Percentiles rank a stretch among this genome's conserved stretches.
Conservation (phyloP, 1,140 invertebrate genomes). For the Kradibia gibbosae region DNA sequence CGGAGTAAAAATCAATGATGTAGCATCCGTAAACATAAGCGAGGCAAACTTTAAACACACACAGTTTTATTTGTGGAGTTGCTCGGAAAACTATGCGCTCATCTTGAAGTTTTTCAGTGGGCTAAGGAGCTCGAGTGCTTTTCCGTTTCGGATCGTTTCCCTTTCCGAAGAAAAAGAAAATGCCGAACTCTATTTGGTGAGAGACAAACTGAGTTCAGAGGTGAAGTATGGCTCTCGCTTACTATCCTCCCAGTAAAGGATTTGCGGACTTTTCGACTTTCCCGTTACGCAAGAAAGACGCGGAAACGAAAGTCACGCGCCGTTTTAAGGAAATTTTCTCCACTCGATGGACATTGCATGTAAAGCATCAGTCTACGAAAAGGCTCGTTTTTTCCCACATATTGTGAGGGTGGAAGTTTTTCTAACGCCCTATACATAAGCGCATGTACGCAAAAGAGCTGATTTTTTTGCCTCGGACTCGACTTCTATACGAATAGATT, state of each 20-base stretch:
- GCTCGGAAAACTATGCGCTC: not conserved
- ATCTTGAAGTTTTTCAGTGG: not conserved
- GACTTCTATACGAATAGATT: too few species aligned
- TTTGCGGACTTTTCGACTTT: slow-evolving; percentile 12
- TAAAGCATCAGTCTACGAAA: not conserved
- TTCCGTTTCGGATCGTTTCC: not conserved
- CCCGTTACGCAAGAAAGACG: slow-evolving; percentile 42
- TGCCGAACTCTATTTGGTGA: not conserved
- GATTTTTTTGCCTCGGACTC: not conserved
- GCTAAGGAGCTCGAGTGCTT: too few species aligned
- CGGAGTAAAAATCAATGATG: not conserved
- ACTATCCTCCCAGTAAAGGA: not conserved
- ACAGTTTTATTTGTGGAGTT: not conserved
- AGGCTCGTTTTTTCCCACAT: slow-evolving; percentile 12
- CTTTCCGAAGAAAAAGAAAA: not conserved
- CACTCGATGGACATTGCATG: slow-evolving; percentile 13
- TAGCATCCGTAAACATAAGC: not conserved
- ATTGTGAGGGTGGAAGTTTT: slow-evolving; percentile 17
- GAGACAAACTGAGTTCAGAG: slow-evolving; percentile 3
- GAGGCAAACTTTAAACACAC: not conserved
- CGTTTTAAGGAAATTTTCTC: slow-evolving; percentile 39
- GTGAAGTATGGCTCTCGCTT: not conserved
- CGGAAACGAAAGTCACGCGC: slow-evolving; percentile 25
- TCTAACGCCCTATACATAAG: not conserved
- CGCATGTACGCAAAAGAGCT: not conserved